phyloP scores from a whole-genome alignment of 2,888 invertebrate species.

The Bombyx huttoni region DNA sequence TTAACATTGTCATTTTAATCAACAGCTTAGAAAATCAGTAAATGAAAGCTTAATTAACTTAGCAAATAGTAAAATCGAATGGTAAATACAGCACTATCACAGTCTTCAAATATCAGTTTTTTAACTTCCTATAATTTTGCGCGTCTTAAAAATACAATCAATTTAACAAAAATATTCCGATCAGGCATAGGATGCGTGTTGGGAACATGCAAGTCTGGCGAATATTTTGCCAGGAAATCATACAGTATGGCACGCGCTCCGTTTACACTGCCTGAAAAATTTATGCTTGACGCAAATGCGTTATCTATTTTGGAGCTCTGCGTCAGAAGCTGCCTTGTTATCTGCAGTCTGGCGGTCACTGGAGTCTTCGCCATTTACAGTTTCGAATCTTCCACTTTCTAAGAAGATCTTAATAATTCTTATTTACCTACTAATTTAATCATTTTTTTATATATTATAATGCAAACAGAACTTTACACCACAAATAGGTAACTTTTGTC shows the following conservation, averaged over 20 bases:
- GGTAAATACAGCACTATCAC: too few relatives aligned
- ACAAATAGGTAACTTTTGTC: too few relatives aligned
- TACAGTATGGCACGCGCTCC: constrained; percentile 49
- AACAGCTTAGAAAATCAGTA: too few relatives aligned
- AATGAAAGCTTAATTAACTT: too few relatives aligned
- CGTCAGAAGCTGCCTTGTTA: constrained; percentile 57
- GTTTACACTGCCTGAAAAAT: constrained; percentile 64
- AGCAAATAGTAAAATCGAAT: too few relatives aligned
- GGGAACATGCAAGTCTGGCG: constrained; percentile 32
- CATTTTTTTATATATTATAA: too few relatives aligned
- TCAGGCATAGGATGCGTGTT: constrained; percentile 41
- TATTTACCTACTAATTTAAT: not conserved
- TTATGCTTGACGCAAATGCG: constrained; percentile 69
- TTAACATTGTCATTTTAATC: not conserved
- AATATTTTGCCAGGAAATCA: constrained; percentile 62
- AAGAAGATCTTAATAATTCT: not conserved
- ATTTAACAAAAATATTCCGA: constrained; percentile 35
- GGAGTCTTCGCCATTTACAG: constrained; percentile 23
- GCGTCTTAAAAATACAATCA: not conserved
- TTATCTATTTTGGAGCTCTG: constrained; percentile 70
- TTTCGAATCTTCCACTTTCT: constrained; percentile 14
- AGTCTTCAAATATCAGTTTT: not conserved
- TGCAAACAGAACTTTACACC: too few relatives aligned
- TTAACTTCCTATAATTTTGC: not conserved
- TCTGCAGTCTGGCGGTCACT: constrained; percentile 62